Evolutionary conservation across 2,888 invertebrate species (phyloP), one percentile per base, ranked within the genome.

Genomic region (Xylota segnis): DNA sequence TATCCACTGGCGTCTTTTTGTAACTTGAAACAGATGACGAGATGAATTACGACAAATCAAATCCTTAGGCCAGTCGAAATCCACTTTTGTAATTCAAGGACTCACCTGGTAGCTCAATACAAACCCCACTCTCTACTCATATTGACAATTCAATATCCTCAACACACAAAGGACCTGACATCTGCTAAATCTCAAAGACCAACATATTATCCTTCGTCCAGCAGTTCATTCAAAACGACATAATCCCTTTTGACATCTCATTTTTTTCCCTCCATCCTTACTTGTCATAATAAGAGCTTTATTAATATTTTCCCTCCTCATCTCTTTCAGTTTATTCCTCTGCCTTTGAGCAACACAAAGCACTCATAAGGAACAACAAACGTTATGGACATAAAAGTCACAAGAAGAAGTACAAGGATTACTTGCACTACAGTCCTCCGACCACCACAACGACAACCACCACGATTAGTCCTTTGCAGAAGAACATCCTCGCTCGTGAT

Each of bases 341-440:
- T 5, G 88, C 89, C n/a, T 91, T 91, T 75, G 91, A 91, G 59
- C 90, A 89, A 29, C 90, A 90, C 70, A 91, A 91, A 87, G 89
- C 90, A 12, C 79, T 89, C 75, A 89, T 90, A 59, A 89, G 91
- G 56, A 91, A 89, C 84, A 90, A 83, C 87, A 90, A 89, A 87
- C 90, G 89, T 37, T 90, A 89, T 58, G 91, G 91, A 0, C 91
- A 92, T 89, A 91, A 90, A 89, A 90, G 83, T 9, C 91, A 91
- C 87, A 92, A 92, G 88, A 91, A 91, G 87, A 90, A 90, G 72
- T 91, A 91, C 87, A 91, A 91, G 89, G 90, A 91, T 87, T 91
- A 90, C 77, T 81, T 91, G 37, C 89, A 79, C 14, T 89, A 89
- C 65, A 87, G 78, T 27, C 81, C 87, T 47, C 56, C 71, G 83